Evolutionary conservation across 1,140 invertebrate genomes (phyloP).

Genomic region (Drosophila auraria): DNA sequence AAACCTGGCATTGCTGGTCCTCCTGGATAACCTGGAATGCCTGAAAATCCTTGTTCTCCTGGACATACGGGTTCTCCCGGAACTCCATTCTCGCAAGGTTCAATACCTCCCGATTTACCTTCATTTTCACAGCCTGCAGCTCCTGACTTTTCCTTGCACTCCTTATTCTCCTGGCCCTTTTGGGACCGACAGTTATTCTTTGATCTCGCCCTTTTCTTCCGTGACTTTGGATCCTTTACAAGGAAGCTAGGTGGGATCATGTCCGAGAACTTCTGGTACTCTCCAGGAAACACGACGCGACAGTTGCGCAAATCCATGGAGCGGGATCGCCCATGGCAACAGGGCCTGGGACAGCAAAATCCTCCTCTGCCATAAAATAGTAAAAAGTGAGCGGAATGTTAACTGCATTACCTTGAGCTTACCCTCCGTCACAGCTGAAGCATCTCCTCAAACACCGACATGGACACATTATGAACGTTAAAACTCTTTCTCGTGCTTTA

Average conservation of each 20-base stretch:
- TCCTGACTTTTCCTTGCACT: not conserved
- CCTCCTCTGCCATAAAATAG: no score
- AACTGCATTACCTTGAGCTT: not conserved
- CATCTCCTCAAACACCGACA: constrained; percentile 2
- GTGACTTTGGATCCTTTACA: not conserved
- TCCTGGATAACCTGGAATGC: not conserved
- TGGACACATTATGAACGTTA: constrained; percentile 17
- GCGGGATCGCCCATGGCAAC: constrained; percentile 1
- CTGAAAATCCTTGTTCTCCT: not conserved
- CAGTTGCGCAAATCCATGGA: not conserved
- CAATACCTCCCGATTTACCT: no score
- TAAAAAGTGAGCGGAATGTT: no score
- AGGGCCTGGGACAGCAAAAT: constrained; percentile 1
- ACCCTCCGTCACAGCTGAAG: constrained; percentile 19
- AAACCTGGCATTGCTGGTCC: not conserved
- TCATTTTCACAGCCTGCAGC: not conserved
- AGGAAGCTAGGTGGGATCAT: constrained; percentile 54
- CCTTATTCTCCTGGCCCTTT: not conserved
- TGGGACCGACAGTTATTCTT: not conserved
- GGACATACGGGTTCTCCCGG: no score
- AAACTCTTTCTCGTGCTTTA: not conserved
- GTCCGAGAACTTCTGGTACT: constrained; percentile 60
- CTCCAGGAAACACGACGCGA: constrained; percentile 12
- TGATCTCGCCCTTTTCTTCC: constrained; percentile 8
- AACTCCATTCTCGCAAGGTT: no score